Conservation (phyloP, 2,888 invertebrate species). For the Eurois occulta region DNA sequence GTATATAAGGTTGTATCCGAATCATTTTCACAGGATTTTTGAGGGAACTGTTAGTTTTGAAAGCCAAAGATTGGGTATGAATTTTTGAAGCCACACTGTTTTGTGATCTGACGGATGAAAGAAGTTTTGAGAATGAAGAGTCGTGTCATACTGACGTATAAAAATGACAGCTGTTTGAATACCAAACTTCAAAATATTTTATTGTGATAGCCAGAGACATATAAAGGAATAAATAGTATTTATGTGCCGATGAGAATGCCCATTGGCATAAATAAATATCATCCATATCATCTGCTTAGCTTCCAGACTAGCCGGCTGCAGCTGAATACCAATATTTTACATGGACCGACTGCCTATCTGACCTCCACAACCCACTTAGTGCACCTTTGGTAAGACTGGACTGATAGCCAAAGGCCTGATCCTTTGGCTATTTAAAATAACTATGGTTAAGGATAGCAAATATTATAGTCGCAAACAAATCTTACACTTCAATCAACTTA, state of each 20-base stretch:
- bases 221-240: not conserved
- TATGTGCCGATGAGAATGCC: not conserved
- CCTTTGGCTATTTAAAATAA: no score
- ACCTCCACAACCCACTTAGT: not conserved
- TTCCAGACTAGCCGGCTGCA: not conserved
- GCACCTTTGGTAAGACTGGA: no score
- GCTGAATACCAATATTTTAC: not conserved
- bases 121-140: not conserved
- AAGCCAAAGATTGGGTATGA: not conserved
- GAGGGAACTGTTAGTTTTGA: not conserved
- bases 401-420: no score
- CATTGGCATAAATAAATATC: not conserved
- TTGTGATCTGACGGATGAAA: not conserved
- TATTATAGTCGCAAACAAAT: no score
- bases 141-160: not conserved
- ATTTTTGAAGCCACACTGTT: not conserved
- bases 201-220: slow-evolving; percentile 29
- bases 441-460: no score
- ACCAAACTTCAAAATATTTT: slow-evolving; percentile 3
- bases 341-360: not conserved
- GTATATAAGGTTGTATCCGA: not conserved
- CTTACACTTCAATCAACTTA: no score
- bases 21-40: slow-evolving; percentile 14
- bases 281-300: not conserved
- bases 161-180: not conserved